Base-by-base conservation (phyloP, 1,140 invertebrate genomes). In the Diploscapter pachys region DNA sequence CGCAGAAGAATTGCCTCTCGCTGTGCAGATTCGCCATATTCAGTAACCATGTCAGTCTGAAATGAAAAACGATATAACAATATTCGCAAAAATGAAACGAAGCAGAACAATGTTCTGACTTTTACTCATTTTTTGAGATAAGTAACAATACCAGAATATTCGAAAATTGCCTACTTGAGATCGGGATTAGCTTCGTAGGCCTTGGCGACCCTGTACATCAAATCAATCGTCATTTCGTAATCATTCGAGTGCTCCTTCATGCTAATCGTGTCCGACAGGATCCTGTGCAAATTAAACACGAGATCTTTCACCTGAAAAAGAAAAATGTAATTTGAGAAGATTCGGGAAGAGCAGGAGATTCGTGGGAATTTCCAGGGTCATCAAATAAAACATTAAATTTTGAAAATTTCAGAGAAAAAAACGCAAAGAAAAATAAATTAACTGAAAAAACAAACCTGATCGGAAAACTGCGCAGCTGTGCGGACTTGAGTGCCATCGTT, bases 201-300 rank as follows among this genome's bases (percentile, higher is more conserved):
- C 86, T 96, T 95, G 8, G 95, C 96, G 79, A 98, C 96, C 64
- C 95, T 91, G 87, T 96, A 95, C 95, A 98, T 98, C 3, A 98
- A 88, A 88, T 98, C 96, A 6, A 98, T 88, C 67, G 96, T 87
- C 95, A 98, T 98, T 89, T 98, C 95, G 0, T 95, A 95, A 88
- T 98, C 95, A 85, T 98, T 93, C 86, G 94, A 92, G 86, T 95
- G 96, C 85, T 97, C 94, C 87, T 97, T 97, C 95, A 98, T 98
- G 89, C 98, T 97, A 3, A 98, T 94, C 0, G 96, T 98, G 86
- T 98, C 95, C 0, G 94, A 96, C 31, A 98, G 88, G 80, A 98
- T 98, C 93, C 96, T 98, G 87, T 98, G 94, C 63, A 98, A 88
- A 88, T 98, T 98, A 86, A 96, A 96, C 3, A 98, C 90, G 63